These are phyloP conservation scores for Mormyrus hasselquistii DNA, from an alignment of 2,797 vertebrate species.

Conservation along the genomic window DNA sequence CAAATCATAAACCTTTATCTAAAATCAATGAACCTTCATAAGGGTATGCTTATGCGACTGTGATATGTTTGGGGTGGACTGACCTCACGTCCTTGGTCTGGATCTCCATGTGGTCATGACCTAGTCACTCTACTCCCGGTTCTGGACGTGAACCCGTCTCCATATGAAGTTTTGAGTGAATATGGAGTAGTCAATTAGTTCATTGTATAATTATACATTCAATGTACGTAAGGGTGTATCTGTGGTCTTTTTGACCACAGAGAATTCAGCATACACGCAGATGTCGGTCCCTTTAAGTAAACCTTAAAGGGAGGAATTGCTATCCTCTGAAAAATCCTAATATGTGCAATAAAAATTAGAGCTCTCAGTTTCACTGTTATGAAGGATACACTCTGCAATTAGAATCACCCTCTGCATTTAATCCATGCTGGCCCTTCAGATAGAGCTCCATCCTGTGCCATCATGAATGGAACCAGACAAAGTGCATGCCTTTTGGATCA, in stretches of 20 bases:
- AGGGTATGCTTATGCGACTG: background rate
- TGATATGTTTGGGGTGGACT: background rate
- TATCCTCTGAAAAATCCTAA: background rate
- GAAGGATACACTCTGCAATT: background rate
- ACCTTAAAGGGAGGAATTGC: background rate
- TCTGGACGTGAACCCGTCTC: background rate
- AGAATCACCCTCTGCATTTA: conserved; percentile 11
- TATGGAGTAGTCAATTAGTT: background rate
- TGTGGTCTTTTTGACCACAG: background rate
- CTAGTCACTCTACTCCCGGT: background rate
- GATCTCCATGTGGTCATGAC: background rate
- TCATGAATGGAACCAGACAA: conserved; percentile 49
- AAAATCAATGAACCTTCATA: background rate
- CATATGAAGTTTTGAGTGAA: background rate
- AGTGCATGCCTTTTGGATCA: conserved; percentile 40
- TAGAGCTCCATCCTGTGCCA: conserved; percentile 31
- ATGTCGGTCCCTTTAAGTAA: background rate
- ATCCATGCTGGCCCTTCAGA: conserved; percentile 28
- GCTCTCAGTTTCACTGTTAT: background rate
- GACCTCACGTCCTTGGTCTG: background rate
- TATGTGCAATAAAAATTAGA: background rate
- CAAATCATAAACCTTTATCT: background rate
- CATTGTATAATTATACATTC: background rate
- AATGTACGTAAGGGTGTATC: background rate
- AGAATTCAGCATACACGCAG: background rate